Conservation (phyloP, 2,797 vertebrate genomes). For the Nasua narica region DNA sequence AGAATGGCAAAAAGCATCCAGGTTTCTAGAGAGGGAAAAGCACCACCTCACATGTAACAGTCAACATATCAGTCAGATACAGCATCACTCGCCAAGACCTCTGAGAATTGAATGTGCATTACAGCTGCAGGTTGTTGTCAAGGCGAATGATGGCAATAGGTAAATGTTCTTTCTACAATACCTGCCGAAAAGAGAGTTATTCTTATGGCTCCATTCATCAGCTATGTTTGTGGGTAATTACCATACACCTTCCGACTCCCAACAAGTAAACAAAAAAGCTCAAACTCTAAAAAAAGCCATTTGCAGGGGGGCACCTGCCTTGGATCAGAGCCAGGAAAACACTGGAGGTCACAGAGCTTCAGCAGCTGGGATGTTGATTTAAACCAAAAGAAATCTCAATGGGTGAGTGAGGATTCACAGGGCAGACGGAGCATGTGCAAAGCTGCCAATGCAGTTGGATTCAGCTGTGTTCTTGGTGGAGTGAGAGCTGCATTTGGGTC, state of each 20-base stretch:
- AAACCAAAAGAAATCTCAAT: slow-evolving; percentile 75
- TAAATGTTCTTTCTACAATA: background rate
- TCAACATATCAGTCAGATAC: slow-evolving; percentile 39
- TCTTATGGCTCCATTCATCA: slow-evolving; percentile 23
- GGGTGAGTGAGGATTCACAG: slow-evolving; percentile 74
- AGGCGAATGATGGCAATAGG: slow-evolving; percentile 24
- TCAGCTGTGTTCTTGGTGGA: slow-evolving; percentile 54
- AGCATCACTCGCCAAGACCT: slow-evolving; percentile 48
- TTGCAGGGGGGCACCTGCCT: background rate
- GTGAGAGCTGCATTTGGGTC: slow-evolving; percentile 36
- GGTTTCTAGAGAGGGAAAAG: slow-evolving; percentile 64
- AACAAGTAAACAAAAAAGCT: background rate
- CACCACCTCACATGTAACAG: slow-evolving; percentile 21
- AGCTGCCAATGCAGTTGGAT: slow-evolving; percentile 71
- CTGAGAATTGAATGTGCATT: slow-evolving; percentile 60
- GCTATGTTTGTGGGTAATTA: background rate
- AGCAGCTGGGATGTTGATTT: slow-evolving; percentile 59
- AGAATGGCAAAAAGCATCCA: slow-evolving; percentile 67
- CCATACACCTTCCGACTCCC: background rate
- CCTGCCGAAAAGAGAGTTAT: slow-evolving; percentile 14
- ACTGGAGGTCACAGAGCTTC: slow-evolving; percentile 64
- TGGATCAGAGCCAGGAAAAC: slow-evolving; percentile 6
- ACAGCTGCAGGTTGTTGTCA: slow-evolving; percentile 68
- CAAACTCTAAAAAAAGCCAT: background rate
- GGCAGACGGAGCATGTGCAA: slow-evolving; percentile 86